These are phyloP conservation scores for Polymixis flavicincta DNA, from an alignment of 2,888 invertebrate genomes.

Conservation along the genomic window DNA sequence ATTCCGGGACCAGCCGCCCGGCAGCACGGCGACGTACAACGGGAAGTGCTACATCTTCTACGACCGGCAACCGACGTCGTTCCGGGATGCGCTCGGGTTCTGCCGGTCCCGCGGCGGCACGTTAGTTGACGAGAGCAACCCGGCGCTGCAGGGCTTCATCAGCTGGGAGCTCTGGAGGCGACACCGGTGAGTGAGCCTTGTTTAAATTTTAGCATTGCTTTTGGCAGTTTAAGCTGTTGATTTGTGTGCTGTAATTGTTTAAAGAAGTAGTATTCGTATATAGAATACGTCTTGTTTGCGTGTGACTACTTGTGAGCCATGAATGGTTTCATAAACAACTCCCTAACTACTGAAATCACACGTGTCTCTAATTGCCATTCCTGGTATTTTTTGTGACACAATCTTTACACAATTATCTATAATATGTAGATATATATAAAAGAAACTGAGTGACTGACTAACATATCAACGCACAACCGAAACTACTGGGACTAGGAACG, in stretches of 20 bases:
- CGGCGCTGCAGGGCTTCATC: conserved; percentile 97
- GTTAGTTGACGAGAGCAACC: conserved; percentile 97
- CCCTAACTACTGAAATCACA: background rate
- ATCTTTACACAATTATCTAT: background rate
- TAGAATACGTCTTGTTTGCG: background rate
- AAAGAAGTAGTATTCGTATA: too few species aligned
- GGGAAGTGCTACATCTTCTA: conserved; percentile 99
- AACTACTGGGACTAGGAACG: too few species aligned
- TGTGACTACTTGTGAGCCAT: background rate
- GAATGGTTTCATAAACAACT: background rate
- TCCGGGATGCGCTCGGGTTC: conserved; percentile 95
- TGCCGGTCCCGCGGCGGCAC: conserved; percentile 96
- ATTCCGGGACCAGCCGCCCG: conserved; percentile 97
- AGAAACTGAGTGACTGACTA: too few species aligned
- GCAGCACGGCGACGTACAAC: conserved; percentile 97
- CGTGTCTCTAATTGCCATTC: background rate
- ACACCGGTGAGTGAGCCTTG: conserved; percentile 92
- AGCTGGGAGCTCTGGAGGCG: conserved; percentile 98
- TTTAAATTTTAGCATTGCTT: conserved; percentile 4
- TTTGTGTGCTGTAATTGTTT: background rate
- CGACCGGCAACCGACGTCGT: conserved; percentile 95
- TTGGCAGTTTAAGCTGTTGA: conserved; percentile 4
- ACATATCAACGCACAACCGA: too few species aligned
- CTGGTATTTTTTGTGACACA: background rate
- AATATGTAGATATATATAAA: background rate